Conservation (phyloP, 2,888 invertebrate genomes). For the Acanthosoma haemorrhoidale region DNA sequence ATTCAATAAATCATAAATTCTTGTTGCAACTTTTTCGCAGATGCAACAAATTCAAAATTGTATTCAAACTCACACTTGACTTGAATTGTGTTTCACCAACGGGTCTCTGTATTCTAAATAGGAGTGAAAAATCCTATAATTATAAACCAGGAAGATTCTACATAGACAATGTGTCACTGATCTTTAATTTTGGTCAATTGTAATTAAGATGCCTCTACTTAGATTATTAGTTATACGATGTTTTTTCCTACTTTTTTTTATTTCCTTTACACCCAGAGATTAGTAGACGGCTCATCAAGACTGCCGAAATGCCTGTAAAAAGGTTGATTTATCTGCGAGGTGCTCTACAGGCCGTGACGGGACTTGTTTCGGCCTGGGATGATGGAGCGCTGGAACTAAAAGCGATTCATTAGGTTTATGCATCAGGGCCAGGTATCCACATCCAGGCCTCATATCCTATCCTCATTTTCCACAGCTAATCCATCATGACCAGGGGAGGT, state of each 20-base stretch:
- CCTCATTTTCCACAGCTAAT: background rate
- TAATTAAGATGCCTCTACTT: too few relatives aligned
- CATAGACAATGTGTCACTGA: too few relatives aligned
- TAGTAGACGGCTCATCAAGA: background rate
- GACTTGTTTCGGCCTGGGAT: background rate
- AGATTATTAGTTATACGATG: too few relatives aligned
- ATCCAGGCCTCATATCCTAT: background rate
- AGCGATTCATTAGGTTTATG: slow-evolving; percentile 7
- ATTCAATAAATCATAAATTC: too few relatives aligned
- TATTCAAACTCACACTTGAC: too few relatives aligned
- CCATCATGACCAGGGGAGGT: background rate
- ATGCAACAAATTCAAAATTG: too few relatives aligned
- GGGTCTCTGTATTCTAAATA: too few relatives aligned
- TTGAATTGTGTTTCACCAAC: too few relatives aligned
- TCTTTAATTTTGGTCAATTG: too few relatives aligned
- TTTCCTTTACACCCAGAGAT: background rate
- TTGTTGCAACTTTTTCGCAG: too few relatives aligned
- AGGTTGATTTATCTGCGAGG: background rate
- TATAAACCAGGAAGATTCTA: too few relatives aligned
- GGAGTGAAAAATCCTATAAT: too few relatives aligned
- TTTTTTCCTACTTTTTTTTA: background rate
- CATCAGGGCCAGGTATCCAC: background rate
- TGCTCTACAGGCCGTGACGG: background rate
- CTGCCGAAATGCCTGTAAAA: background rate
- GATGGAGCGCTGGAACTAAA: background rate